Percentiles rank a stretch among this genome's conserved stretches.
phyloP scores from a whole-genome alignment of 1,140 invertebrate genomes.

The Metaphire vulgaris region DNA sequence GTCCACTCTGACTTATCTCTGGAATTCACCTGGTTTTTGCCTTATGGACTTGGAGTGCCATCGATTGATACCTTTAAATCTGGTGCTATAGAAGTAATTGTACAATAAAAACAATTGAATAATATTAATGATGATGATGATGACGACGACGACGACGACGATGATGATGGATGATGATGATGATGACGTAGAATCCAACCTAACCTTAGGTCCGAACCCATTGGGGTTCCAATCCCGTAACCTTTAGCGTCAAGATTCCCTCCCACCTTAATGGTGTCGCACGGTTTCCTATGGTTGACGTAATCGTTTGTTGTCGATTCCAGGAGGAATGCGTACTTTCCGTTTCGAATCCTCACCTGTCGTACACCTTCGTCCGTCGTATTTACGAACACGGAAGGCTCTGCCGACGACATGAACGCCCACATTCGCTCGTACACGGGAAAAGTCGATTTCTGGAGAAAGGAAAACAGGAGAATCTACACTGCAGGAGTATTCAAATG shows the following conservation, averaged over 20 bases:
- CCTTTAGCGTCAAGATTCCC: conserved; percentile 85
- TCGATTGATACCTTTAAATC: too few relatives aligned
- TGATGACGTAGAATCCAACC: too few relatives aligned
- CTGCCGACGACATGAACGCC: conserved; percentile 58
- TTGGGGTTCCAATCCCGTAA: conserved; percentile 83
- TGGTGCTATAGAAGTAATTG: too few relatives aligned
- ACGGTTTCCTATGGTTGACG: conserved; percentile 56
- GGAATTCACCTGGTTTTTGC: too few relatives aligned
- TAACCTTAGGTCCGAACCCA: conserved; percentile 71
- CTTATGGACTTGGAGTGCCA: too few relatives aligned
- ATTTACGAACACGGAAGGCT: not conserved
- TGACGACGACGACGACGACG: too few relatives aligned
- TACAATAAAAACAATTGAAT: too few relatives aligned
- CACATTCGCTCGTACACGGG: conserved; percentile 44
- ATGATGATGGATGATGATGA: too few relatives aligned
- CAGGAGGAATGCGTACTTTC: conserved; percentile 47
- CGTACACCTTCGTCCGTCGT: conserved; percentile 18
- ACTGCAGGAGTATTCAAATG: too few relatives aligned
- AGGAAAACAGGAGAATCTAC: too few relatives aligned
- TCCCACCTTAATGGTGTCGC: conserved; percentile 76
- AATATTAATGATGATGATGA: too few relatives aligned
- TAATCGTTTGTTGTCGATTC: conserved; percentile 50
- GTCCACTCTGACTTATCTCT: too few relatives aligned
- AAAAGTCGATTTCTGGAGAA: conserved; percentile 79
- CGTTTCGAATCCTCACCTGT: conserved; percentile 22